Evolutionary conservation across 2,113 vertebrate genomes (phyloP).

Genomic region (Hemiprocne comata): DNA sequence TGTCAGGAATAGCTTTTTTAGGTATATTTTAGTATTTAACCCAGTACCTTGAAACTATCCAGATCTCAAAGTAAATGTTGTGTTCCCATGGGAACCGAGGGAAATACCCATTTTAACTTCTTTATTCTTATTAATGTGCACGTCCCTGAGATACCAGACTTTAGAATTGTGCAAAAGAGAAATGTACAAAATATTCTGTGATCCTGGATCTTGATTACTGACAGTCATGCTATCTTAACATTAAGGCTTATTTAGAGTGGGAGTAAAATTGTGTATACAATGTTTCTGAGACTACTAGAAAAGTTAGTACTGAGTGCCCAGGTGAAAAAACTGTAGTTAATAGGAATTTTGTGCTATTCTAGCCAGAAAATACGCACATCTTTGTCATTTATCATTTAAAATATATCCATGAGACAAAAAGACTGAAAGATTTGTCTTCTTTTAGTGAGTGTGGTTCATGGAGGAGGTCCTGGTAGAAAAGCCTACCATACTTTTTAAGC

Average conservation of each 20-base stretch:
- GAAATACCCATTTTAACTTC: not conserved
- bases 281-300: not conserved
- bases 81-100: constrained; percentile 16
- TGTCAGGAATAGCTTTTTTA: not conserved
- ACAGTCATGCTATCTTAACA: not conserved
- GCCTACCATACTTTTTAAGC: not conserved
- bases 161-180: not conserved
- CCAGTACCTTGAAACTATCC: not conserved
- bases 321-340: not conserved
- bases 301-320: not conserved
- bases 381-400: not conserved
- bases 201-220: not conserved
- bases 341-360: not conserved
- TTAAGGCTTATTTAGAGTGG: not conserved
- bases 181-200: not conserved
- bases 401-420: fast-evolving
- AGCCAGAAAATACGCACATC: not conserved
- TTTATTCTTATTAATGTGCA: not conserved
- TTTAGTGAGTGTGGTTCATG: not conserved
- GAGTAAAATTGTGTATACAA: not conserved
- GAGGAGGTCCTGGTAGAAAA: not conserved
- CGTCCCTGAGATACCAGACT: not conserved
- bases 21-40: not conserved
- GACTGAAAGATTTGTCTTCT: not conserved
- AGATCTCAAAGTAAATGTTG: not conserved